Base-by-base conservation (phyloP, 2,888 invertebrate species). In the Atrina japonica region DNA sequence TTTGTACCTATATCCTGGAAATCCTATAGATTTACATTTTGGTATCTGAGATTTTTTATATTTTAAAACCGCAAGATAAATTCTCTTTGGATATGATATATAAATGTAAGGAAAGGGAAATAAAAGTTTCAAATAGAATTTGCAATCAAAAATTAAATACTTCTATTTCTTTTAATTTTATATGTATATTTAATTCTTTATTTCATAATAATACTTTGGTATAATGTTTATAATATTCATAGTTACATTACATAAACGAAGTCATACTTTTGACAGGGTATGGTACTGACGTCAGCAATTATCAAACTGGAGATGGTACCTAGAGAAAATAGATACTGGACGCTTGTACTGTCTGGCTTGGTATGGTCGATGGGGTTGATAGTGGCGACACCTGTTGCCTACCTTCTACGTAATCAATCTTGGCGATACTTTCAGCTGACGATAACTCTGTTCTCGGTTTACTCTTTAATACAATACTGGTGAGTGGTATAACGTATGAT, bases 391-490 rank as follows among this genome's bases (percentile, higher is more conserved):
- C 70, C 77, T 0, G 56, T 84, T 23, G 81, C 78, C 3, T 84
- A 82, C 69, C 40, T 76, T 0, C 61, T 83, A 65, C 63, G 72
- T 30, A 69, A 79, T 53, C 68, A 67, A 30, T 77, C 76, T 9
- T 85, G 83, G 85, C 49, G 82, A 65, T 80, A 80, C 40, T 29
- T 82, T 6, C 83, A 84, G 66, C 70, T 83, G 5, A 64, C 66
- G 2, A 29, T 59, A 6, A 52, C 58, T 2, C 52, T 66, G 21
- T 35, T 45, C 25, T 72, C 63, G 5, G 16, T 58, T 14, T 23
- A 63, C 43, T 47, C 56, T 40, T 40, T 72, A 5, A 11, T 72
- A 18, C 56, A 52, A 30, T 64, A 25, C 30, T 72, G 66, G 71
- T 72, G 63, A 56, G 61, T 7, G 11, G 35, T 35, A 7, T 35